Base-by-base conservation (phyloP, 2,888 invertebrate species). In the Apodemia duryi region DNA sequence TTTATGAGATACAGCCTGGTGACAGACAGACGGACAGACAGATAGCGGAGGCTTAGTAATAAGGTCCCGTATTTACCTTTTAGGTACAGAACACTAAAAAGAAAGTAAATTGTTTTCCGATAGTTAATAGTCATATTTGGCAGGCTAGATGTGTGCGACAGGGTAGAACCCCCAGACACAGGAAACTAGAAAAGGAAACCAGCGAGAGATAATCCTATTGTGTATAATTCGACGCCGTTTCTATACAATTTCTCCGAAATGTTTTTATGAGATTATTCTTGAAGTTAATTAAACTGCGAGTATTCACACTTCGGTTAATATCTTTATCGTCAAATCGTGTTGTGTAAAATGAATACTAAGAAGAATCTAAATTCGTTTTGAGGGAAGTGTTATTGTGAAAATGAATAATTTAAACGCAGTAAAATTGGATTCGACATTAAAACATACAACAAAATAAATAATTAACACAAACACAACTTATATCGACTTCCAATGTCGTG, bases 251-350 rank as follows among this genome's bases (percentile, higher is more conserved):
- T 6, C 49, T 11, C 13, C n/a, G n/a, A 49, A 49, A 49, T 49
- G 49, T 49, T 49, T 49, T 49, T 49, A 49, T 49, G 49, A n/a
- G 4, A 49, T 49, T 11, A 49, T 49, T 49, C 49, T 49, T 49
- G 49, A n/a, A 49, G 49, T n/a, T 49, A 49, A 49, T 49, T 49
- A 49, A 49, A 13, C 49, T 49, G 49, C n/a, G 49, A 49, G 49
- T 49, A n/a, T 49, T 49, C n/a, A 49, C 49, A 49, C 49, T 49
- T 49, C n/a, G n/a, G n/a, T 49, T 49, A 49, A n/a, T 49, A 13
- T 49, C 46, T 46, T 46, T 46, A 46, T 49, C 6, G 49, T 49
- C 6, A 6, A 49, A n/a, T 49, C 49, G 49, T 49, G n/a, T n/a
- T n/a, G 11, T 46, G 46, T 46, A 46, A 46, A 46, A 46, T 46